These are phyloP conservation scores for Eueremaeus valkanovi DNA, from an alignment of 2,888 invertebrate genomes.

Conservation along the genomic window DNA sequence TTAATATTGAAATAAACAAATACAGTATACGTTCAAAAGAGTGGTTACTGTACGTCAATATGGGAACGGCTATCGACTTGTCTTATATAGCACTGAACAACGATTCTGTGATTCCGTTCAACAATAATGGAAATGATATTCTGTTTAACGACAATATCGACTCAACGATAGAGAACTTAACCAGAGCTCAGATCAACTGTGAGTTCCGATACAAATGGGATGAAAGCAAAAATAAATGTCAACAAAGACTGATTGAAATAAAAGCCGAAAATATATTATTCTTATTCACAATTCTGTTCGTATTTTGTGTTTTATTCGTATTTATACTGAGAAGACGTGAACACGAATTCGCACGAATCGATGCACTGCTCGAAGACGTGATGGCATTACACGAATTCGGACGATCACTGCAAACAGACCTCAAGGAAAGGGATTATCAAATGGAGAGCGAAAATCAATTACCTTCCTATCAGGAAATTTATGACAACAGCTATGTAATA, in stretches of 20 bases:
- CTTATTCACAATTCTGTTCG: background rate
- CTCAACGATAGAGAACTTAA: background rate
- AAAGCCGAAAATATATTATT: slow-evolving; percentile 11
- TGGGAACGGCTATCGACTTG: background rate
- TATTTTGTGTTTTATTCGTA: background rate
- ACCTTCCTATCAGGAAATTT: slow-evolving; percentile 1
- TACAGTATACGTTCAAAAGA: too few species aligned
- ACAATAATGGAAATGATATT: background rate
- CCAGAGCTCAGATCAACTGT: background rate
- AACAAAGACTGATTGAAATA: background rate
- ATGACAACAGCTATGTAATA: background rate
- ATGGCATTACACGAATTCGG: slow-evolving; percentile 15
- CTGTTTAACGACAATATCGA: background rate
- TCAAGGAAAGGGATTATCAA: background rate
- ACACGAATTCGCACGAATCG: background rate
- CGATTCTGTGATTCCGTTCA: background rate
- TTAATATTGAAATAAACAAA: too few species aligned
- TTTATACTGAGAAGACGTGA: background rate
- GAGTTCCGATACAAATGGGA: background rate
- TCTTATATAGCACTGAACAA: background rate
- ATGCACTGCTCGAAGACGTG: background rate
- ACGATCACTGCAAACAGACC: background rate
- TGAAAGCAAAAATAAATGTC: background rate
- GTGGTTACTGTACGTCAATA: too few species aligned
- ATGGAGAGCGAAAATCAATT: background rate